Evolutionary conservation across 2,113 vertebrate species (phyloP).

Genomic region (Cinclus mexicanus): DNA sequence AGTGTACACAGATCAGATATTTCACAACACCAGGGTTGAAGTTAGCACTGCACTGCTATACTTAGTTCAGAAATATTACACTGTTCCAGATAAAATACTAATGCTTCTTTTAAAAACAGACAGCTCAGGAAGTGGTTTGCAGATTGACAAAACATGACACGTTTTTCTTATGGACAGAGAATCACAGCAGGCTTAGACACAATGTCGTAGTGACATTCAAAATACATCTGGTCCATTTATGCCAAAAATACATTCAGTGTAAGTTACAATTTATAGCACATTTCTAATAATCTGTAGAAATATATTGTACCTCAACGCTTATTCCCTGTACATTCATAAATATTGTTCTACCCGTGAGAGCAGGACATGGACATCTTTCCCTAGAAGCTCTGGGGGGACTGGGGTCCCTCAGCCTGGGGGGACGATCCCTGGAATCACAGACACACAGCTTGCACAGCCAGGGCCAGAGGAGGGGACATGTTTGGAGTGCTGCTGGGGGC

Average conservation of each 20-base stretch:
- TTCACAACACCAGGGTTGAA: slow-evolving; percentile 41
- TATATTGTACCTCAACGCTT: background rate
- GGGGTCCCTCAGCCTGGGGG: background rate
- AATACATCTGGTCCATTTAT: slow-evolving; percentile 10
- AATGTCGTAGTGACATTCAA: slow-evolving; percentile 30
- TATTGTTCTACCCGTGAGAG: background rate
- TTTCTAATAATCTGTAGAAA: slow-evolving; percentile 23
- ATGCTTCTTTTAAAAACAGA: slow-evolving; percentile 12
- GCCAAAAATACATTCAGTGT: slow-evolving; percentile 48
- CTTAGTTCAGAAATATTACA: slow-evolving; percentile 46
- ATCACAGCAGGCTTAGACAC: slow-evolving; percentile 35
- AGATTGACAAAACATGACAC: slow-evolving; percentile 11
- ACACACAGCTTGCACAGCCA: background rate
- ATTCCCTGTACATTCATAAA: background rate
- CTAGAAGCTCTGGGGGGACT: background rate
- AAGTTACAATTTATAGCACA: slow-evolving; percentile 61
- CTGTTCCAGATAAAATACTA: slow-evolving; percentile 51
- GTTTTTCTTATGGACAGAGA: slow-evolving; percentile 24
- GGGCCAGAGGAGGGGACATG: background rate
- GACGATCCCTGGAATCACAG: background rate
- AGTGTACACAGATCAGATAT: slow-evolving; percentile 15
- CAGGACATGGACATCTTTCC: background rate
- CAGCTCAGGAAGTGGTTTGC: background rate
- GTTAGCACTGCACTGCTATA: slow-evolving; percentile 4
- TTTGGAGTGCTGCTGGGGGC: background rate